Percentiles rank a stretch among this genome's conserved stretches.
Evolutionary conservation across 2,888 invertebrate genomes (phyloP).

Genomic region (Neria commutata): DNA sequence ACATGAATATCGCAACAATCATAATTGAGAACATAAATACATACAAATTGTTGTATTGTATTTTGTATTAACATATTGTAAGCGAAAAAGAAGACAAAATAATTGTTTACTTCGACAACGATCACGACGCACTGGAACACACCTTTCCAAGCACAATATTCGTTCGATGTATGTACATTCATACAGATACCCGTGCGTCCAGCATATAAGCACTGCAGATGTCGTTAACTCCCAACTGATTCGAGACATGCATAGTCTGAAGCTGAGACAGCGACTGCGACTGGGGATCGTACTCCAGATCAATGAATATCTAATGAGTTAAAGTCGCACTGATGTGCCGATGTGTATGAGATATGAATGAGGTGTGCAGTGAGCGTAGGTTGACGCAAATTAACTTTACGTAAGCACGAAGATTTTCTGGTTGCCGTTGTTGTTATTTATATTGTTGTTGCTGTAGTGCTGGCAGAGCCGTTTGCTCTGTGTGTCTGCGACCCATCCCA

Average conservation of each 20-base stretch:
- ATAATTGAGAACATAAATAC: not conserved
- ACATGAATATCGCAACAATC: no score
- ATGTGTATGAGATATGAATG: conserved; percentile 14
- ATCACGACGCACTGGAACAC: conserved; percentile 3
- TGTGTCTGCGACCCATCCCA: conserved; percentile 21
- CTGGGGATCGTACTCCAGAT: conserved; percentile 53
- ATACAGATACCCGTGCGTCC: conserved; percentile 1
- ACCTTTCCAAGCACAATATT: conserved; percentile 3
- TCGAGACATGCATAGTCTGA: not conserved
- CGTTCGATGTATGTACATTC: not conserved
- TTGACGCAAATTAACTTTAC: conserved; percentile 16
- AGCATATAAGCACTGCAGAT: not conserved
- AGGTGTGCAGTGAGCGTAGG: conserved; percentile 18
- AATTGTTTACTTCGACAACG: conserved; percentile 1
- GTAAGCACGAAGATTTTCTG: not conserved
- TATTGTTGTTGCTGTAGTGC: no score
- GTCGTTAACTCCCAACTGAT: not conserved
- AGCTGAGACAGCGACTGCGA: not conserved
- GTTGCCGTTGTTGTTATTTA: conserved; percentile 23
- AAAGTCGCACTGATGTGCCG: conserved; percentile 14
- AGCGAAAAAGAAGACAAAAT: conserved; percentile 10
- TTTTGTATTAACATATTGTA: conserved; percentile 9
- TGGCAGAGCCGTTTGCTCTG: not conserved
- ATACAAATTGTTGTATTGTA: conserved; percentile 3
- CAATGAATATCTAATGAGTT: conserved; percentile 56